Base-by-base conservation (phyloP, 2,113 vertebrate genomes). In the Archilochus colubris region DNA sequence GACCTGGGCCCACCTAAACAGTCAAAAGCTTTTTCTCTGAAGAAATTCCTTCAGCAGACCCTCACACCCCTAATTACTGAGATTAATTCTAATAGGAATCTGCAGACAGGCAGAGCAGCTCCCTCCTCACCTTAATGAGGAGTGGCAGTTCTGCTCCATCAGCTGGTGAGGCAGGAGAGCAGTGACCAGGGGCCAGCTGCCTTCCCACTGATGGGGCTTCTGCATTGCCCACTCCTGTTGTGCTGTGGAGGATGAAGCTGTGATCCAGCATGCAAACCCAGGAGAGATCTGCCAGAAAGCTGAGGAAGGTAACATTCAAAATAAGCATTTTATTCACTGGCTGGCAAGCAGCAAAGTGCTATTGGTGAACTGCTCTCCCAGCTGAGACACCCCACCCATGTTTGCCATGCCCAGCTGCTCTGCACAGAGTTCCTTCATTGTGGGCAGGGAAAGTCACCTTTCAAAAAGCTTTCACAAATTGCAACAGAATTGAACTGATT, bases 101-200 rank as follows among this genome's bases (percentile, higher is more conserved):
- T 84, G 54, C 82, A 46, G 44, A 74, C 24, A 48, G 73, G 4
- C 55, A 27, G 17, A 10, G 75, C 2, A 57, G 48, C 75, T 90
- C 62, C 89, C 61, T 54, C 69, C 88, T 88, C 91, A 79, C 36
- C 69, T 58, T 94, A 84, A 85, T 55, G 27, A 86, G 61, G 66
- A 67, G 59, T 30, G 61, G 93, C 91, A 94, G 83, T 51, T 76
- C 50, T 44, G 33, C 36, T n/a, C 9, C 44, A 11, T 33, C 2
- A 82, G 67, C 76, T 63, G 30, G 44, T 1, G 9, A 88, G 36
- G 66, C 79, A 79, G 76, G 44, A 63, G 9, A 61, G 28, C 0
- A 8, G 40, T 27, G 68, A 78, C 57, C 55, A 74, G 38, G 22
- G 11, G 0, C 19, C 48, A 78, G 13, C 55, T 67, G 22, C n/a